Evolutionary conservation across 2,113 vertebrate genomes (phyloP), one percentile per base, ranked within the genome.

Genomic region (Physeter macrocephalus): DNA sequence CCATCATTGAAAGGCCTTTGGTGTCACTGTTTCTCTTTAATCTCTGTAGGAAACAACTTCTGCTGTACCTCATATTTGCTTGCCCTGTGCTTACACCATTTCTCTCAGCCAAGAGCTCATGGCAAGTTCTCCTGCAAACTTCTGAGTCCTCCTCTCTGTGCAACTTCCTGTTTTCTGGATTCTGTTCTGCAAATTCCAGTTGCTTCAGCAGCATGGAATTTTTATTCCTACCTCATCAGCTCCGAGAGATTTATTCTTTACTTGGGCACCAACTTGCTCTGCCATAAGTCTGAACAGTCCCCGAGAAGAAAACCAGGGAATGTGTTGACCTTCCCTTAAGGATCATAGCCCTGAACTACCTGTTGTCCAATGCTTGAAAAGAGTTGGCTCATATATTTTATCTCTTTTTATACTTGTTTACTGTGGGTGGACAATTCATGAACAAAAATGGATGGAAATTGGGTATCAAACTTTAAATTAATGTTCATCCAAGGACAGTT

Each of bases 1-100:
- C 36, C 3, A 1, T 23, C n/a, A 3, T 1, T 12, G 20, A 49
- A 41, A 94, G 20, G 2, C 13, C 23, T 88, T 57, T 10, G 20
- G 8, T 2, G 23, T 34, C 18, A 6, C 4, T 1, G 14, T 39
- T 75, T 34, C 3, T 12, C 41, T 23, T 4, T 54, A 9, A 6
- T 69, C 31, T 20, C 67, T 34, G 23, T 6, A 75, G 29, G 52
- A 89, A 43, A 25, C 1, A 15, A 5, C 43, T 49, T 52, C 17
- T 14, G 3, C 27, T 43, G 1, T 29, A 31, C 27, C 17, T 36
- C 62, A 14, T 6, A 29, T 27, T 21, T 29, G 4, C 17, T 49
- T 46, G 14, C 11, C 14, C 23, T 14, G 1, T 21, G 34, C 6
- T 27, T 8, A 23, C 1, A 29, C 14, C 59, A 10, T 17, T n/a